Evolutionary conservation across 2,888 invertebrate genomes (phyloP).

Genomic region (Drosophila tripunctata): DNA sequence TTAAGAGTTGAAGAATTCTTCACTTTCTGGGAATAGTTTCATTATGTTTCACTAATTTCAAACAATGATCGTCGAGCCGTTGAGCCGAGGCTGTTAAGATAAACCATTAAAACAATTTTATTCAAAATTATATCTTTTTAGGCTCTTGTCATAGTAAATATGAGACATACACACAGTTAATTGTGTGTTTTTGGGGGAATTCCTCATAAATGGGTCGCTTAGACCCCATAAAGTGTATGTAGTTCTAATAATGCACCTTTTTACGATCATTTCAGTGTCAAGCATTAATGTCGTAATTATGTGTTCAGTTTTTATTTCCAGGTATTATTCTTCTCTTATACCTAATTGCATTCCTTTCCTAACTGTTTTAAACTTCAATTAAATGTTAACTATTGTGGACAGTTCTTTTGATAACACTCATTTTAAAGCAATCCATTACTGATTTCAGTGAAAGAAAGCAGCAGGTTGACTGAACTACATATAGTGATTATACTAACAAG

Average conservation of each 20-base stretch:
- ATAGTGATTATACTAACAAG: conserved; percentile 9
- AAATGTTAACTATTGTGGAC: conserved; percentile 13
- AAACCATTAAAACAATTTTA: conserved; percentile 71
- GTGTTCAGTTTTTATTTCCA: conserved; percentile 44
- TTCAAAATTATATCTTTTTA: conserved; percentile 44
- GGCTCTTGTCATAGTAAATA: conserved; percentile 29
- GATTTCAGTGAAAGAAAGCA: conserved; percentile 1
- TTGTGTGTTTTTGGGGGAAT: conserved; percentile 27
- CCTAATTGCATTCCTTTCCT: conserved; percentile 58
- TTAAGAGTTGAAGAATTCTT: neutral
- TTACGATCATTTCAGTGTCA: conserved; percentile 36
- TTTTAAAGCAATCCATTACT: conserved; percentile 18
- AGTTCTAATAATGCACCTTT: conserved; percentile 21
- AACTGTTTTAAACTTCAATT: conserved; percentile 13
- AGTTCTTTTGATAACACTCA: conserved; percentile 17
- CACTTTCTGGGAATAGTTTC: conserved; percentile 69
- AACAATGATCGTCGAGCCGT: conserved; percentile 25
- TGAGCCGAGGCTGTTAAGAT: conserved; percentile 38
- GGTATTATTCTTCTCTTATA: conserved; percentile 33
- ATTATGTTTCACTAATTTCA: conserved; percentile 65
- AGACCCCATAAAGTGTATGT: conserved; percentile 31
- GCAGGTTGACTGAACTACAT: conserved; percentile 24
- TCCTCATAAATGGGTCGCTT: conserved; percentile 52
- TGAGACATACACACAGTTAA: conserved; percentile 45
- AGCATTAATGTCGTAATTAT: conserved; percentile 63